Percentiles rank a stretch among this genome's conserved stretches.
These are phyloP conservation scores for Anthophora plumipes DNA, from an alignment of 2,888 invertebrate species.

Conservation along the genomic window DNA sequence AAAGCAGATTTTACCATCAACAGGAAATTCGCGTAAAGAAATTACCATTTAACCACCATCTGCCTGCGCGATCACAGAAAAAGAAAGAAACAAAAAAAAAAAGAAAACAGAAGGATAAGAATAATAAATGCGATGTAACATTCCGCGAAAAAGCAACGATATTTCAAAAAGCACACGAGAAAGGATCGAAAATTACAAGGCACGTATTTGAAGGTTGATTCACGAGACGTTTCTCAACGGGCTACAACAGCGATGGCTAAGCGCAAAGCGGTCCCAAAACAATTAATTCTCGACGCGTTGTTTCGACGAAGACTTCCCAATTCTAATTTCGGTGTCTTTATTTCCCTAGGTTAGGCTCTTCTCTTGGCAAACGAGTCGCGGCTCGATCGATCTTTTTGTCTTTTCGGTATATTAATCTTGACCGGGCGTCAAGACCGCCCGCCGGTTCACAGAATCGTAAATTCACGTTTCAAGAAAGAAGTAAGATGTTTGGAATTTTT, in stretches of 20 bases:
- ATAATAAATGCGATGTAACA: background rate
- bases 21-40: background rate
- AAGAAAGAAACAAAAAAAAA: background rate
- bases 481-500: conserved; percentile 79
- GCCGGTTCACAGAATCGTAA: conserved; percentile 64
- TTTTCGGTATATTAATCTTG: conserved; percentile 72
- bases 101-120: background rate
- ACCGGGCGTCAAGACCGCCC: conserved; percentile 71
- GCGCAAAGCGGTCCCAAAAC: conserved; percentile 18
- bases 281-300: conserved; percentile 45
- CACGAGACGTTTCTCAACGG: conserved; percentile 41
- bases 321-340: conserved; percentile 57
- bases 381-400: conserved; percentile 69
- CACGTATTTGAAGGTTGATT: conserved; percentile 26
- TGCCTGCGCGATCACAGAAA: background rate
- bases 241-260: conserved; percentile 19
- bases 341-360: conserved; percentile 20
- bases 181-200: conserved; percentile 14
- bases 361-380: conserved; percentile 1
- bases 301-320: conserved; percentile 40
- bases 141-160: background rate
- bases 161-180: background rate
- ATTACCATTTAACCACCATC: background rate
- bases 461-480: conserved; percentile 68
- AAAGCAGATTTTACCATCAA: background rate